Percentiles rank a stretch among this genome's conserved stretches.
phyloP scores from a whole-genome alignment of 35 echinoderm and acorn worm genomes.

The Lytechinus variegatus region DNA sequence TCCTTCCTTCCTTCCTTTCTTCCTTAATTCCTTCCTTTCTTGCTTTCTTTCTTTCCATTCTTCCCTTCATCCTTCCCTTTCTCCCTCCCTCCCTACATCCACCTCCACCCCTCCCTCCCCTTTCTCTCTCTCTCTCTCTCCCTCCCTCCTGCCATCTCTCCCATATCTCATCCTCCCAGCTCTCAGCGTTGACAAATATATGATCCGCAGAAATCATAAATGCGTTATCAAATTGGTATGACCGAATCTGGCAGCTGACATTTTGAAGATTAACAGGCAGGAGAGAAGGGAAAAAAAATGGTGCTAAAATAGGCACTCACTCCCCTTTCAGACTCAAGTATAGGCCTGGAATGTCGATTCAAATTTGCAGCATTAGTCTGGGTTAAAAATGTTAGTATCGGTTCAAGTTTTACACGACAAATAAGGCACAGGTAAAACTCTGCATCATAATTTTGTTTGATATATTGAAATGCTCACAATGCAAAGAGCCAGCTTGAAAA shows the following conservation, averaged over 20 bases:
- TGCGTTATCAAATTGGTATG: constrained; percentile 45
- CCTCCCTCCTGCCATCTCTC: neutral
- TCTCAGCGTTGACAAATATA: constrained; percentile 7
- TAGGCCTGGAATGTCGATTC: too few relatives aligned
- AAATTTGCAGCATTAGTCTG: too few relatives aligned
- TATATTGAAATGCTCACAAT: too few relatives aligned
- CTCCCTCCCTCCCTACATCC: neutral
- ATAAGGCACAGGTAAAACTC: too few relatives aligned
- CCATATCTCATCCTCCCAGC: constrained; percentile 15
- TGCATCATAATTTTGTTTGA: too few relatives aligned
- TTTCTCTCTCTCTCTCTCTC: neutral
- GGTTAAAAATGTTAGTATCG: too few relatives aligned
- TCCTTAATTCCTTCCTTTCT: neutral
- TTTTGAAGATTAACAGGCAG: neutral
- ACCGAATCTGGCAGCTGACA: constrained; percentile 15
- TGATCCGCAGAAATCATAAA: constrained; percentile 32
- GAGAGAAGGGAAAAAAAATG: neutral
- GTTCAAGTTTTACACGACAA: too few relatives aligned
- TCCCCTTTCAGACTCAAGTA: neutral
- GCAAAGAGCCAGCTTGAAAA: too few relatives aligned
- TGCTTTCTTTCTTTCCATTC: too few relatives aligned
- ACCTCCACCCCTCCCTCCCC: neutral
- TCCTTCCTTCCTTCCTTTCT: neutral
- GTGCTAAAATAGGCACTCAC: neutral
- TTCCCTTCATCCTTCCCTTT: neutral